phyloP scores from a whole-genome alignment of 2,113 vertebrate species.

The Stigmatopora argus region DNA sequence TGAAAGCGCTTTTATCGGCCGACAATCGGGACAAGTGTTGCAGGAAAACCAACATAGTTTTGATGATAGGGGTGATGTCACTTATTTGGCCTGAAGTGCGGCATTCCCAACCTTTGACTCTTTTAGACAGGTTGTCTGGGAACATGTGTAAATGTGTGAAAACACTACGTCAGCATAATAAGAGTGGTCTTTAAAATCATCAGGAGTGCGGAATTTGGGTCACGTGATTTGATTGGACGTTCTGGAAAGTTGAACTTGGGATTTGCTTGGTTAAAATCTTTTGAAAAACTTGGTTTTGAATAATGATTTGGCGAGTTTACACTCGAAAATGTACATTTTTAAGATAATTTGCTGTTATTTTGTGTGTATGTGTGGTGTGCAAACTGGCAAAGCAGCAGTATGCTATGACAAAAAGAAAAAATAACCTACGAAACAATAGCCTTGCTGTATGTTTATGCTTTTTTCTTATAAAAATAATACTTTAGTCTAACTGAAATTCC shows the following conservation, averaged over 20 bases:
- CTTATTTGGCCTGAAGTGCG: conserved; percentile 50
- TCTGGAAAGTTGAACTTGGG: neutral
- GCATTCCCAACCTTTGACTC: conserved; percentile 51
- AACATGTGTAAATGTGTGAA: conserved; percentile 13
- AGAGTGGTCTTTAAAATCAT: neutral
- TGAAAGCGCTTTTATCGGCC: neutral
- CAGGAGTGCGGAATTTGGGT: neutral
- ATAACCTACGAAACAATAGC: neutral
- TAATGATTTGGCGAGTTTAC: neutral
- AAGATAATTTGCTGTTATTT: neutral
- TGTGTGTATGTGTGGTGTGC: neutral
- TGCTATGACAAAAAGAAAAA: neutral
- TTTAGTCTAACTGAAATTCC: too few relatives aligned
- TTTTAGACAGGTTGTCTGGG: conserved; percentile 33
- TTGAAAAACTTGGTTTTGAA: neutral
- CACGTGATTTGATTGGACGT: neutral
- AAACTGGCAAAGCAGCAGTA: neutral
- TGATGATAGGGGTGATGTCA: conserved; percentile 14
- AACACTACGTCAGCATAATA: conserved; percentile 32
- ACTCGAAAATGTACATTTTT: neutral
- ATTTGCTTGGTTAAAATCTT: neutral
- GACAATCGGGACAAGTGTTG: conserved; percentile 29
- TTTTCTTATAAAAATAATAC: too few relatives aligned
- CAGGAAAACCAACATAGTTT: conserved; percentile 48
- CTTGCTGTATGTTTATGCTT: too few relatives aligned